Evolutionary conservation across 2,797 vertebrate genomes (phyloP).

Genomic region (Tauraco hartlaubi): DNA sequence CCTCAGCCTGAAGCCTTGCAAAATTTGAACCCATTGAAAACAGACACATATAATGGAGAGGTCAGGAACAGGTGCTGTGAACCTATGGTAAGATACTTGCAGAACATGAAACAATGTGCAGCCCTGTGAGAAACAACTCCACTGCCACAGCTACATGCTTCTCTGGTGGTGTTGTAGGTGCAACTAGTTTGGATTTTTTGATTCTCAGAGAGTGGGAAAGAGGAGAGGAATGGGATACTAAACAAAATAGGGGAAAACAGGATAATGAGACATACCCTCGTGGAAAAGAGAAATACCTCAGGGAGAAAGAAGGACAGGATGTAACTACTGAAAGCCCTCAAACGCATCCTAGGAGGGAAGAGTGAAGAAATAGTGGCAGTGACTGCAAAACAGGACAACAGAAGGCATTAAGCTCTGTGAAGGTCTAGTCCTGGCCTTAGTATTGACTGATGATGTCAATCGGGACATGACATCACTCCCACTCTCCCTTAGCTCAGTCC

Average conservation of each 20-base stretch:
- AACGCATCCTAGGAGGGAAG: background rate
- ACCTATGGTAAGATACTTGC: background rate
- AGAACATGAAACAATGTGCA: background rate
- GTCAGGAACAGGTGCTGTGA: background rate
- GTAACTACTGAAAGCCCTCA: background rate
- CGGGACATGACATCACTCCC: background rate
- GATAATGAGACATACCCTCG: background rate
- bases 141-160: background rate
- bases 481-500: background rate
- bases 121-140: background rate
- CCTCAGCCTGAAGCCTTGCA: background rate
- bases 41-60: background rate
- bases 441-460: accelerated
- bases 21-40: background rate
- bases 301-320: background rate
- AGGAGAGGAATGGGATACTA: background rate
- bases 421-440: background rate
- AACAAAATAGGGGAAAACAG: background rate
- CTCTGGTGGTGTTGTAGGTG: background rate
- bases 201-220: background rate
- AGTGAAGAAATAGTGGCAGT: background rate
- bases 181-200: background rate
- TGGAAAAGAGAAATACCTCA: background rate
- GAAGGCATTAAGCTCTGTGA: background rate
- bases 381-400: background rate